Evolutionary conservation across 2,113 vertebrate species (phyloP), one percentile per base, ranked within the genome.

Genomic region (Peromyscus leucopus): DNA sequence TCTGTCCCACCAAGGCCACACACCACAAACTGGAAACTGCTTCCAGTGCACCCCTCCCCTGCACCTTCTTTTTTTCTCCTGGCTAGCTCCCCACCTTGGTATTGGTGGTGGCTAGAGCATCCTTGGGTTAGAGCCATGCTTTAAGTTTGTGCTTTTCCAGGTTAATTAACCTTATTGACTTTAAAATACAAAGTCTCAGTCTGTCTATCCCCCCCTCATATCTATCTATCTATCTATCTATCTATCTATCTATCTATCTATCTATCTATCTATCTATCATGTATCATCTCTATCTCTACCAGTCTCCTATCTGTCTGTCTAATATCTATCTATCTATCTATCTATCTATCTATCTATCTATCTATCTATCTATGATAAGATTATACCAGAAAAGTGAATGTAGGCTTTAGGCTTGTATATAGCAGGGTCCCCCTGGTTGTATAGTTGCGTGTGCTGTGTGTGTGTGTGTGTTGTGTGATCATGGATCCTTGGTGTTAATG

Each of bases 111-210:
- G 42, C 67, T 88, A 33, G 19, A 88, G 95, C 26, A 48, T 19
- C 39, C 75, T 63, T 96, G 94, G 90, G 71, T 75, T 4, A 31
- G 69, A 48, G 94, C 84, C 95, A 94, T 33, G 22, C 39, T 46
- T 65, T 90, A 86, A 91, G 61, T 31, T 39, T 59, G 48, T 76
- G 46, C 39, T 91, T 94, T 92, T 39, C 69, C 88, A 89, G 57
- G 26, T 59, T 76, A 42, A 67, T 67, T 46, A 57, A 31, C 79
- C 87, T 95, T 71, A 76, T 48, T 92, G 92, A 74, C 90, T 96
- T 90, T 90, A 80, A 95, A 86, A 84, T 69, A 96, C 92, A 96
- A 90, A 96, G 79, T 9, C 42, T 85, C 8, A 22, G 8, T 65
- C 74, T 90, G 1, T 65, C 63, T 26, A 63, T 26, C 61, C 16